Conservation (phyloP, 2,888 invertebrate species). For the Tinea pellionella region DNA sequence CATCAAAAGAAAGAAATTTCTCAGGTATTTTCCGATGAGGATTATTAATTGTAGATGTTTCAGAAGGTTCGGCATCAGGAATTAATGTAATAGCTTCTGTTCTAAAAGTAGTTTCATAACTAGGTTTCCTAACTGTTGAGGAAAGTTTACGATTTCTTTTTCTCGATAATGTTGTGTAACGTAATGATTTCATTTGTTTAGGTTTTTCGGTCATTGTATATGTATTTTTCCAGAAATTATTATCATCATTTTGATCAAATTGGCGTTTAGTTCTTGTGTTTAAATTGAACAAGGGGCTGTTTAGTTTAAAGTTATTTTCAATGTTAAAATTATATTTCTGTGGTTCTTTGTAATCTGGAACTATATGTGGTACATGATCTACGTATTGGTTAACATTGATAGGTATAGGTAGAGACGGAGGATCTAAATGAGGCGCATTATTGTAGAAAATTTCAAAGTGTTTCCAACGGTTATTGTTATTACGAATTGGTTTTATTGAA, state of each 20-base stretch:
- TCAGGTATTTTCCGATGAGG: conserved; percentile 33
- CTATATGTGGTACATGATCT: background rate
- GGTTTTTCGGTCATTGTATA: conserved; percentile 15
- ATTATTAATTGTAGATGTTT: conserved; percentile 13
- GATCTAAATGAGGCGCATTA: background rate
- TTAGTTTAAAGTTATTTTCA: background rate
- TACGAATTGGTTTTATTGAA: background rate
- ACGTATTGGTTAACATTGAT: background rate
- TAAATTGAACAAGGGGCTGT: background rate
- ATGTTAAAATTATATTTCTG: background rate
- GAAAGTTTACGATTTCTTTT: conserved; percentile 27
- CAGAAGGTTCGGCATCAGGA: conserved; percentile 21
- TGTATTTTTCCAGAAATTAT: conserved; percentile 50
- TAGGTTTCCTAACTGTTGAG: conserved; percentile 17
- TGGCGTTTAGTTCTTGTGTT: conserved; percentile 38
- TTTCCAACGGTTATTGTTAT: background rate
- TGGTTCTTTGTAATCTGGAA: background rate
- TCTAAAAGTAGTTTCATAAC: conserved; percentile 15
- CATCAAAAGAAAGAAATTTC: conserved; percentile 58
- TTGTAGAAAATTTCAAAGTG: background rate
- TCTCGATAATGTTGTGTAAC: conserved; percentile 42
- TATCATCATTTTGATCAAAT: conserved; percentile 26
- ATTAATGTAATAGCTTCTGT: conserved; percentile 47
- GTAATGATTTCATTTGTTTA: conserved; percentile 31
- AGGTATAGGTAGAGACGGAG: background rate